Conservation (phyloP, 2,113 vertebrate genomes). For the Parus major region DNA sequence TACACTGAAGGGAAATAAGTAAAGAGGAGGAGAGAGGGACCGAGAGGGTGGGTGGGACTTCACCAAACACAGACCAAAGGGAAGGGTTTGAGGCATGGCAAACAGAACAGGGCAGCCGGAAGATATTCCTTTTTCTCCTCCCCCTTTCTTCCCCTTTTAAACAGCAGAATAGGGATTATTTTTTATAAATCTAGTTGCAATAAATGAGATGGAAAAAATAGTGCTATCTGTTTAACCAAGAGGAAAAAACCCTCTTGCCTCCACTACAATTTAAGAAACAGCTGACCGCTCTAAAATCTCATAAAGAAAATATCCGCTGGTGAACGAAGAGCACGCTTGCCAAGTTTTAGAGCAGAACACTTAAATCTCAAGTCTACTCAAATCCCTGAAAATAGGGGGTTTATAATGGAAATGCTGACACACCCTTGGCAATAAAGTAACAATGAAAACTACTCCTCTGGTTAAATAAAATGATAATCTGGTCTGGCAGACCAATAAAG, state of each 20-base stretch:
- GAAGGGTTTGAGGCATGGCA: constrained; percentile 58
- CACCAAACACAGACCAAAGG: constrained; percentile 28
- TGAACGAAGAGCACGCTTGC: constrained; percentile 40
- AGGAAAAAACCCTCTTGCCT: constrained; percentile 13
- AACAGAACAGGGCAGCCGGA: constrained; percentile 43
- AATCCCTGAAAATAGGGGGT: constrained; percentile 72
- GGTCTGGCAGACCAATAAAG: constrained; percentile 56
- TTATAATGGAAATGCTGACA: constrained; percentile 75
- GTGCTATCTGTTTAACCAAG: constrained; percentile 64
- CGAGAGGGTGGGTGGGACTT: constrained; percentile 42
- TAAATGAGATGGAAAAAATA: constrained; percentile 68
- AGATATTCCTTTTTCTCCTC: not conserved
- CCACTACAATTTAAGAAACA: constrained; percentile 68
- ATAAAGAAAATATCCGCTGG: constrained; percentile 71
- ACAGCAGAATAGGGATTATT: constrained; percentile 44
- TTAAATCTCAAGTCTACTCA: constrained; percentile 59
- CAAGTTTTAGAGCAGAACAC: constrained; percentile 63
- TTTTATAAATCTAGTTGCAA: constrained; percentile 60
- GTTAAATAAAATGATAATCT: constrained; percentile 62
- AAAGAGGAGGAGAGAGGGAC: constrained; percentile 36
- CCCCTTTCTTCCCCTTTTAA: not conserved
- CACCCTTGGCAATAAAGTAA: constrained; percentile 55
- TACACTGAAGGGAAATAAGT: constrained; percentile 28
- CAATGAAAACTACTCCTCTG: constrained; percentile 55
- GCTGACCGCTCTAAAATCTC: constrained; percentile 75